Evolutionary conservation across 2,888 invertebrate species (phyloP).

Genomic region (Leptinotarsa juncta): DNA sequence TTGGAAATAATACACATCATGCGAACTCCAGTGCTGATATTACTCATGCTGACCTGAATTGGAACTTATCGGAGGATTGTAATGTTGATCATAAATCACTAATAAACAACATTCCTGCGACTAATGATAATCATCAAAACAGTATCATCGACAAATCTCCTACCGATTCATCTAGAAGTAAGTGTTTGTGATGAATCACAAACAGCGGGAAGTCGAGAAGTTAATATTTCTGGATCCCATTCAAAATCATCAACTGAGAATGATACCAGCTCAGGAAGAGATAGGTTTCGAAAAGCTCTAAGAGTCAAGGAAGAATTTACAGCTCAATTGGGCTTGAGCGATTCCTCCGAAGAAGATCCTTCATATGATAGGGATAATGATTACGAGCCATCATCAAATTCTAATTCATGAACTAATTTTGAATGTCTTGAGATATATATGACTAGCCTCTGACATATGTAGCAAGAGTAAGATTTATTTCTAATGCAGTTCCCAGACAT

Average conservation of each 20-base stretch:
- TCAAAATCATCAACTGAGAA: background rate
- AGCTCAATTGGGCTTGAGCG: background rate
- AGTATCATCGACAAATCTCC: background rate
- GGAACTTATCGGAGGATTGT: background rate
- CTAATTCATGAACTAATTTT: background rate
- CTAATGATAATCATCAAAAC: background rate
- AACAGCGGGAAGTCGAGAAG: background rate
- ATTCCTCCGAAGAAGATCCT: slow-evolving; percentile 3
- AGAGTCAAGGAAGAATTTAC: background rate
- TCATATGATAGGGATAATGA: background rate
- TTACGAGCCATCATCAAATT: background rate
- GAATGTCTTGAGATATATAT: background rate
- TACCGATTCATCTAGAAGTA: background rate
- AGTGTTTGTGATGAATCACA: no score
- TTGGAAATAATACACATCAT: background rate
- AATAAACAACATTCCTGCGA: background rate
- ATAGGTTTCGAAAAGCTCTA: background rate
- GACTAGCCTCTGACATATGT: background rate
- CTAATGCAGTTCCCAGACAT: background rate
- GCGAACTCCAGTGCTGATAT: background rate
- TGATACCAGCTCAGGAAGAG: background rate
- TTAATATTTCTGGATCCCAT: background rate
- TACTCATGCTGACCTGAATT: background rate
- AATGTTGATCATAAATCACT: background rate
- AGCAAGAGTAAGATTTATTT: background rate